phyloP scores from a whole-genome alignment of 2,888 invertebrate genomes.

The Flabesymbios commensalis region DNA sequence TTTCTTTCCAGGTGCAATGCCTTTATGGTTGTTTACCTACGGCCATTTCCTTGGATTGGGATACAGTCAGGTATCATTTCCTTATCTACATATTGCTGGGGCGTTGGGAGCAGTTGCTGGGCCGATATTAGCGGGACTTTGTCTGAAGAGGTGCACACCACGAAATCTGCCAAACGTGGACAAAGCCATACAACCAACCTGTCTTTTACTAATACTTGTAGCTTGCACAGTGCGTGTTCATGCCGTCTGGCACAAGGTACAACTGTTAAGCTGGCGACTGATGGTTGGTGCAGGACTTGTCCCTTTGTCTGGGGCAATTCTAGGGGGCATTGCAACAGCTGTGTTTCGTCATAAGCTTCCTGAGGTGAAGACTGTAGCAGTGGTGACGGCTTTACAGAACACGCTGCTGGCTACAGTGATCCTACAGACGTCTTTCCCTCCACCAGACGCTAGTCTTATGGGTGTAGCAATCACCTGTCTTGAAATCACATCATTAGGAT shows the following conservation, averaged over 20 bases:
- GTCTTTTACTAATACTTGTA: constrained; percentile 17
- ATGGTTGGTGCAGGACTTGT: constrained; percentile 8
- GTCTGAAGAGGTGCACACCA: constrained; percentile 8
- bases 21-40: constrained; percentile 24
- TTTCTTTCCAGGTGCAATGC: constrained; percentile 25
- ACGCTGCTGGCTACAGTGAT: constrained; percentile 22
- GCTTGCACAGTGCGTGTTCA: constrained; percentile 16
- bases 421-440: constrained; percentile 21
- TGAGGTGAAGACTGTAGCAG: constrained; percentile 14
- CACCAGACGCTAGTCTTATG: constrained; percentile 17
- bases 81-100: constrained; percentile 21
- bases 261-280: constrained; percentile 14
- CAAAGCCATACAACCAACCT: constrained; percentile 20
- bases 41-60: constrained; percentile 20
- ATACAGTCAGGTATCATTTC: constrained; percentile 21
- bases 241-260: constrained; percentile 9
- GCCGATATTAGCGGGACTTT: constrained; percentile 11
- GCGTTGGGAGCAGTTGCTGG: constrained; percentile 9
- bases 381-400: constrained; percentile 20
- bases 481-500: constrained; percentile 17
- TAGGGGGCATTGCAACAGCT: constrained; percentile 4
- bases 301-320: constrained; percentile 9
- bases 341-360: constrained; percentile 13
- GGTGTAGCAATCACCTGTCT: constrained; percentile 14
- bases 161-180: constrained; percentile 11